phyloP scores from a whole-genome alignment of 1,140 invertebrate genomes.

The Diabrotica undecimpunctata region DNA sequence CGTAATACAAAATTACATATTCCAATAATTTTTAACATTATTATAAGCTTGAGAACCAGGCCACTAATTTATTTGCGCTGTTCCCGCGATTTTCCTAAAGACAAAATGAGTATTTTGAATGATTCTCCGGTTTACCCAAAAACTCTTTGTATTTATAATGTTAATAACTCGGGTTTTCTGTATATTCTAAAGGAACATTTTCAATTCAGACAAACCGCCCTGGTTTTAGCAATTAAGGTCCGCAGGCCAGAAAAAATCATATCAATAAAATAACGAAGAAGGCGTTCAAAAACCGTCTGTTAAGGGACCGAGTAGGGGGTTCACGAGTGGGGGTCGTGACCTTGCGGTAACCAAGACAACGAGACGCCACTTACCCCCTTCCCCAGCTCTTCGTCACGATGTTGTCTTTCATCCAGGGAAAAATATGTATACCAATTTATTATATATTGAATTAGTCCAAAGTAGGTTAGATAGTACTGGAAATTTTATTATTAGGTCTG shows the following conservation, averaged over 20 bases:
- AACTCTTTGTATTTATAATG: too few species aligned
- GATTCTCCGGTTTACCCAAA: too few species aligned
- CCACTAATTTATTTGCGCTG: too few species aligned
- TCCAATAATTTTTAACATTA: too few species aligned
- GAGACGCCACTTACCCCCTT: constrained; percentile 31
- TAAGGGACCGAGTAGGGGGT: constrained; percentile 9
- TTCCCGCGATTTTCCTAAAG: too few species aligned
- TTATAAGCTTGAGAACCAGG: too few species aligned
- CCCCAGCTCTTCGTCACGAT: constrained; percentile 21
- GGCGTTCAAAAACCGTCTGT: constrained; percentile 27
- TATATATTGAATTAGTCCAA: constrained; percentile 15
- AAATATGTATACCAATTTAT: constrained; percentile 22
- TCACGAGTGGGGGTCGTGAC: constrained; percentile 25
- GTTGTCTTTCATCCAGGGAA: constrained; percentile 16
- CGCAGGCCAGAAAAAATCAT: not conserved
- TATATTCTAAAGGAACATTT: not conserved
- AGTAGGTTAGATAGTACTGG: not conserved
- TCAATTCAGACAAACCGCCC: not conserved
- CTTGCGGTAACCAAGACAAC: constrained; percentile 34
- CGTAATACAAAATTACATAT: too few species aligned
- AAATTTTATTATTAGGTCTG: too few species aligned
- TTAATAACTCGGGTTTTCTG: not conserved
- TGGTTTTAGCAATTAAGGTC: not conserved
- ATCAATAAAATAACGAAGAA: constrained; percentile 20
- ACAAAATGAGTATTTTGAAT: too few species aligned